Percentiles rank a stretch among this genome's conserved stretches.
phyloP scores from a whole-genome alignment of 2,797 vertebrate species.

The Sebastes matsubarae region DNA sequence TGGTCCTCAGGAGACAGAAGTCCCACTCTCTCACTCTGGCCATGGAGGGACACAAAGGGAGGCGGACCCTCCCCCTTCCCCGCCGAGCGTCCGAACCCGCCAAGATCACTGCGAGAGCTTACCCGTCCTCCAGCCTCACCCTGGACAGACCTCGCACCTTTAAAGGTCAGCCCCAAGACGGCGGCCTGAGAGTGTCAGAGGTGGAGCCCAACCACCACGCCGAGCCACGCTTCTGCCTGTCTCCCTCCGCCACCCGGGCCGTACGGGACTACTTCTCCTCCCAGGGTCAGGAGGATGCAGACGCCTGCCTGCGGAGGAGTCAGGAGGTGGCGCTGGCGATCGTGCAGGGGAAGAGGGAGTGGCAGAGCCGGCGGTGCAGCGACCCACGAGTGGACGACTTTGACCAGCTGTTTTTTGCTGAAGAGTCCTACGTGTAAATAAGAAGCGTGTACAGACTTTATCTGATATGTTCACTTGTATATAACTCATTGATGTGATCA shows the following conservation, averaged over 20 bases:
- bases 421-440: conserved; percentile 86
- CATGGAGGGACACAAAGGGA: conserved; percentile 31
- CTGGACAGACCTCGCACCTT: conserved; percentile 53
- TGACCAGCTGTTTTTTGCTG: conserved; percentile 87
- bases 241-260: conserved; percentile 73
- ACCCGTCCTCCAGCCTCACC: conserved; percentile 29
- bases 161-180: conserved; percentile 46
- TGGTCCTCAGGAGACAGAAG: conserved; percentile 75
- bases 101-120: conserved; percentile 10
- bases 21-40: conserved; percentile 64
- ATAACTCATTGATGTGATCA: background rate
- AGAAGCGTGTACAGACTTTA: conserved; percentile 27
- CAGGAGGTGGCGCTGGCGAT: conserved; percentile 79
- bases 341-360: conserved; percentile 80
- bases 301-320: conserved; percentile 73
- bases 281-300: conserved; percentile 68
- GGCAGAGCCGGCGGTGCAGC: conserved; percentile 82
- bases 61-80: conserved; percentile 41
- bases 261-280: conserved; percentile 78
- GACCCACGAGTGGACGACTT: conserved; percentile 86
- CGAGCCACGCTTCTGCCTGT: conserved; percentile 69
- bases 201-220: conserved; percentile 34
- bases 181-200: conserved; percentile 57
- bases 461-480: conserved; percentile 1
- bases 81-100: conserved; percentile 72